Percentiles rank a stretch among this genome's conserved stretches.
These are phyloP conservation scores for Rostratula benghalensis DNA, from an alignment of 2,113 vertebrate genomes.

Conservation along the genomic window DNA sequence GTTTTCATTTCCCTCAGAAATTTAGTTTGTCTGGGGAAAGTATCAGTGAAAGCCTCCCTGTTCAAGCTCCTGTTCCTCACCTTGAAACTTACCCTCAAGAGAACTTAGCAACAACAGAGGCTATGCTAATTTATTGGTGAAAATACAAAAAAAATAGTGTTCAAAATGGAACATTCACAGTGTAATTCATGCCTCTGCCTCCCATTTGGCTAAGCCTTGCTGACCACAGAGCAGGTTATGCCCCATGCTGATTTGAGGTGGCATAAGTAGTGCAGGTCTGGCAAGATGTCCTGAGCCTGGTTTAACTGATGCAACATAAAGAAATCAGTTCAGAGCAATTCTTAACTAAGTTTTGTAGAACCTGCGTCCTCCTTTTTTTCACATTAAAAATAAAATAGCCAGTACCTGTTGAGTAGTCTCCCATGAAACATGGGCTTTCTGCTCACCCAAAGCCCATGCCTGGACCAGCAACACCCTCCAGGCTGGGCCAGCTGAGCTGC, in stretches of 20 bases:
- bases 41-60: neutral
- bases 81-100: neutral
- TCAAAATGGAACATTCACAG: neutral
- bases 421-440: neutral
- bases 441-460: neutral
- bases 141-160: neutral
- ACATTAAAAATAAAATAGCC: neutral
- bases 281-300: neutral
- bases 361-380: neutral
- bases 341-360: neutral
- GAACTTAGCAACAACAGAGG: neutral
- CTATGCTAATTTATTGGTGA: neutral
- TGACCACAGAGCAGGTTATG: neutral
- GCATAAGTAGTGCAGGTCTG: neutral
- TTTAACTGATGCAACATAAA: neutral
- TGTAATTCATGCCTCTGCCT: neutral
- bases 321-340: neutral
- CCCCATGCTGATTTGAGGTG: neutral
- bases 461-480: neutral
- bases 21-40: neutral
- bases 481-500: neutral
- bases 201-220: rapidly evolving
- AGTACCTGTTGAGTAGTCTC: neutral
- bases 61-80: neutral
- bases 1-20: neutral